phyloP scores from a whole-genome alignment of 1,140 invertebrate genomes.

The Cryptotermes secundus region DNA sequence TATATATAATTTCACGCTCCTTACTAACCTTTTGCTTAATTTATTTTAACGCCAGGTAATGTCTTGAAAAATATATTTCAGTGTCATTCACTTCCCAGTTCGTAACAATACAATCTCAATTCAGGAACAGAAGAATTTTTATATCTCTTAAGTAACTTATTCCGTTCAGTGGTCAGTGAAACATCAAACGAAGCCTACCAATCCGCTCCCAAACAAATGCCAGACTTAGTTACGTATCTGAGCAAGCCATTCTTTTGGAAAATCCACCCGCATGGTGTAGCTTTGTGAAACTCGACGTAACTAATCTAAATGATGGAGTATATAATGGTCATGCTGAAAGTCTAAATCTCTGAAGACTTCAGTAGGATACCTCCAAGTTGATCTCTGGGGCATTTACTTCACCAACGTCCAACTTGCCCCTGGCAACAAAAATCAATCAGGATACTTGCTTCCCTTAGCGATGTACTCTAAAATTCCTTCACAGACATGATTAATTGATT shows the following conservation, averaged over 20 bases:
- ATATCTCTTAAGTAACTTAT: neutral
- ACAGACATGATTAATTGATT: neutral
- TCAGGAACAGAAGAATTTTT: neutral
- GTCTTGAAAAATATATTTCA: too few species aligned
- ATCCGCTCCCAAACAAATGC: neutral
- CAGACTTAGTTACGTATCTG: neutral
- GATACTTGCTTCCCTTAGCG: neutral
- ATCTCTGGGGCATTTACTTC: neutral
- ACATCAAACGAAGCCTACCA: neutral
- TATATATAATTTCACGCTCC: too few species aligned
- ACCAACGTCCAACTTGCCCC: too few species aligned
- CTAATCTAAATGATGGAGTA: constrained; percentile 1
- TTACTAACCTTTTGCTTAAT: too few species aligned
- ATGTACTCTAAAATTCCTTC: neutral
- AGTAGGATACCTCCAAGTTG: neutral
- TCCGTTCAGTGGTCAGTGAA: neutral
- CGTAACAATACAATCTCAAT: neutral
- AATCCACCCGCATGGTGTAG: neutral
- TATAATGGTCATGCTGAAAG: neutral
- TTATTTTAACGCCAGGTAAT: too few species aligned
- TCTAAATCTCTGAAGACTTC: neutral
- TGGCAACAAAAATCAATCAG: too few species aligned
- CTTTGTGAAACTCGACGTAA: too few species aligned
- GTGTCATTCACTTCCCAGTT: too few species aligned
- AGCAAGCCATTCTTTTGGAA: neutral